Evolutionary conservation across 1,140 invertebrate species (phyloP), one percentile per base, ranked within the genome.

Genomic region (Apocrypta bakeri): DNA sequence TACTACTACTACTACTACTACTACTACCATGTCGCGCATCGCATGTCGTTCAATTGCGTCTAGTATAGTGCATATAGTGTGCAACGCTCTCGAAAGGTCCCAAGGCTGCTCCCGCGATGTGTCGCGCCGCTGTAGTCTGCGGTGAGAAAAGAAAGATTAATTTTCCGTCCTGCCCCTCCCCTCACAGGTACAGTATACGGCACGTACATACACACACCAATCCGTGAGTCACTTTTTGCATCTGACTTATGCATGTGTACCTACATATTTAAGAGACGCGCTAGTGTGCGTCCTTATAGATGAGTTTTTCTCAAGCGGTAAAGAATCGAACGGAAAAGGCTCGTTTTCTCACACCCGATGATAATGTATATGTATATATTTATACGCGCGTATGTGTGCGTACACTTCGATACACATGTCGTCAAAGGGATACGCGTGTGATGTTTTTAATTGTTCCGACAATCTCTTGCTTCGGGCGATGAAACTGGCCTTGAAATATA

Each of bases 141-240:
- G 63, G 80, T 76, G 80, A 82, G 80, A 82, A 82, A 76, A 82
- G 80, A 82, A 76, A 76, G 80, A 82, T 82, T 82, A 76, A 76
- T 76, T 82, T 76, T 69, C 80, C 73, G 63, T 12, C 17, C 25
- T 31, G 21, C 61, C 17, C 56, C 14, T 56, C 56, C 56, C 25
- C 75, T 8, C 21, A 24, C n/a, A n/a, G n/a, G n/a, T n/a, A n/a
- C n/a, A n/a, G n/a, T 17, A 27, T 61, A 4, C 27, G 11, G 61
- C 24, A 33, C 37, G 64, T 1, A 9, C 11, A 66, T 21, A 27
- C 37, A 68, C 76, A n/a, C n/a, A n/a, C n/a, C n/a, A 68, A 68
- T 17, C 21, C n/a, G 29, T 81, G 79, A 81, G 69, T 81, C 71
- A 81, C n/a, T 75, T 81, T 81, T 81, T 56, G 17, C 79, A 81